Percentiles rank a stretch among this genome's conserved stretches.
Evolutionary conservation across 2,113 vertebrate genomes (phyloP).

Genomic region (Junco hyemalis): DNA sequence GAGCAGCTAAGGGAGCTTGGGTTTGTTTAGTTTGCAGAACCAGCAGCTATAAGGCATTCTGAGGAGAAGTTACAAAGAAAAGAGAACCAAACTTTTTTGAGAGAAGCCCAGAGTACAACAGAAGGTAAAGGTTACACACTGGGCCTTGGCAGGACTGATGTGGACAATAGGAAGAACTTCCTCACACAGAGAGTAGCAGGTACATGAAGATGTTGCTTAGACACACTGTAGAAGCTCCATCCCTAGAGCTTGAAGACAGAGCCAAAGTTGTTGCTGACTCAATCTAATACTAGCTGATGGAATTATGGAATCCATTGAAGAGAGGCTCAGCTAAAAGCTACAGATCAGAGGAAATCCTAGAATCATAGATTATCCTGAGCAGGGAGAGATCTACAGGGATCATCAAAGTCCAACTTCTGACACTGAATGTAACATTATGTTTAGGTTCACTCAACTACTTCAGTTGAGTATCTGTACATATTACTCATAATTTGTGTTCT

Average conservation of each 20-base stretch:
- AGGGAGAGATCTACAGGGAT: not conserved
- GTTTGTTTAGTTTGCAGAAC: not conserved
- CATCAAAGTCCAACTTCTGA: not conserved
- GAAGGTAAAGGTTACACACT: not conserved
- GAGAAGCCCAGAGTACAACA: not conserved
- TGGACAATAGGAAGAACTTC: not conserved
- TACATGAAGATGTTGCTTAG: not conserved
- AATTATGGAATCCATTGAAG: not conserved
- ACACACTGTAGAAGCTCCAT: not conserved
- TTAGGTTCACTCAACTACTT: not conserved
- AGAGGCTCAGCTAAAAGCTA: not conserved
- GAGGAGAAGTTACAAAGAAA: not conserved
- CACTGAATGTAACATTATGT: not conserved
- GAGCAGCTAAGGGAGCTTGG: not conserved
- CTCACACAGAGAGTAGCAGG: not conserved
- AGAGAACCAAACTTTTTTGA: not conserved
- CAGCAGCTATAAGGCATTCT: not conserved
- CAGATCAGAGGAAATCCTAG: not conserved
- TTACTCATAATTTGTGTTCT: not conserved
- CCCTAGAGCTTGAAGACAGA: not conserved
- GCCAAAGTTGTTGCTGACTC: not conserved
- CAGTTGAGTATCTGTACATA: not conserved
- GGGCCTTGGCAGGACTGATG: not conserved
- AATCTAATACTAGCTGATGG: not conserved
- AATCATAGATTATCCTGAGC: not conserved